Evolutionary conservation across 1,140 invertebrate species (phyloP).

Genomic region (Sarcophaga peregrina): DNA sequence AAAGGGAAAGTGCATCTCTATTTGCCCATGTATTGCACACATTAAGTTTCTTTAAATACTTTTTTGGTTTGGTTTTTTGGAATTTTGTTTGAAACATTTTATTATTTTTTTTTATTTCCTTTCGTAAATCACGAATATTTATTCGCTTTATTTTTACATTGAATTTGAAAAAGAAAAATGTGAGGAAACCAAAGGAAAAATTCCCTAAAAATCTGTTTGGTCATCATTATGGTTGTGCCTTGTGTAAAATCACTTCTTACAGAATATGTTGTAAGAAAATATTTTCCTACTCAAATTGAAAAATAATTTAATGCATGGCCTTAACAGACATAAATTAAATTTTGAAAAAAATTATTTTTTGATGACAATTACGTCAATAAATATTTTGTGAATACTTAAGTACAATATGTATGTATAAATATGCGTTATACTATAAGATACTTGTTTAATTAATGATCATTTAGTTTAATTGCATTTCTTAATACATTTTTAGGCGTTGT

Average conservation of each 20-base stretch:
- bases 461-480: neutral
- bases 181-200: no score
- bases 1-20: no score
- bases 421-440: no score
- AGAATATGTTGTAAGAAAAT: neutral
- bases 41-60: neutral
- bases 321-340: constrained; percentile 11
- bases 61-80: neutral
- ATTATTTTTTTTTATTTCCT: constrained; percentile 13
- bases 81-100: neutral
- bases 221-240: constrained; percentile 13
- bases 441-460: constrained; percentile 12
- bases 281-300: no score
- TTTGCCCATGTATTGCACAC: neutral
- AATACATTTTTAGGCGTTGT: no score
- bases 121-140: constrained; percentile 17
- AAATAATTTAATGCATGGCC: neutral
- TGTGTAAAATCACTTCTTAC: constrained; percentile 4
- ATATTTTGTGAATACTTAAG: neutral
- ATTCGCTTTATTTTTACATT: constrained; percentile 9
- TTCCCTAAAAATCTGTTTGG: neutral
- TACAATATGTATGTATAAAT: no score
- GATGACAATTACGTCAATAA: constrained; percentile 6
- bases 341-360: no score
- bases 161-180: neutral